phyloP scores from a whole-genome alignment of 2,888 invertebrate genomes.

The Epiblema foenella region DNA sequence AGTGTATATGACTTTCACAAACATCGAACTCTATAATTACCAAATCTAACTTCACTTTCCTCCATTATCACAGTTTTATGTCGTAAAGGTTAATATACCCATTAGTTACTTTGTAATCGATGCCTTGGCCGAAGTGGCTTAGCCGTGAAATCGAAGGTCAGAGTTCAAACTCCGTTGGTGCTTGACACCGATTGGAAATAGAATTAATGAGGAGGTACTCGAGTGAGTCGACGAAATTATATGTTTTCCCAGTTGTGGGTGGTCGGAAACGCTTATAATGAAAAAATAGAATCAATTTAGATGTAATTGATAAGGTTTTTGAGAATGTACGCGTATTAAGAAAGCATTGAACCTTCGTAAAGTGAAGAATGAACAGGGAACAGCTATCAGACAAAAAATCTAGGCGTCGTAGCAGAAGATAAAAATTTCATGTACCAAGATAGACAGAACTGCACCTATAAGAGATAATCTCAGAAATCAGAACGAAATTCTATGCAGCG shows the following conservation, averaged over 20 bases:
- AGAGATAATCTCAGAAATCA: background rate
- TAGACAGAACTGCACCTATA: background rate
- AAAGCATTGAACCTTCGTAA: no score
- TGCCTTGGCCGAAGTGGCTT: constrained; percentile 21
- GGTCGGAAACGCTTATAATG: constrained; percentile 7
- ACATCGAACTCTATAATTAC: no score
- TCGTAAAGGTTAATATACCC: constrained; percentile 18
- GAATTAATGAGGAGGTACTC: constrained; percentile 16
- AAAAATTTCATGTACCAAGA: no score
- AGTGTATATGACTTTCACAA: no score
- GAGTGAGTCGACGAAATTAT: constrained; percentile 28
- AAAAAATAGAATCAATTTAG: background rate
- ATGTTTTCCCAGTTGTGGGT: constrained; percentile 28
- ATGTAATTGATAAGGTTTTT: background rate
- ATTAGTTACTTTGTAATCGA: constrained; percentile 15
- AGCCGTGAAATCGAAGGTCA: constrained; percentile 30
- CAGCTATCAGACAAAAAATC: no score
- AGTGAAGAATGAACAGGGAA: no score
- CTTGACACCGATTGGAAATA: constrained; percentile 28
- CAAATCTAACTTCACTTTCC: constrained; percentile 5
- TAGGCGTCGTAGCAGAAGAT: no score
- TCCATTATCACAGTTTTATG: background rate
- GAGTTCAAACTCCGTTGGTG: constrained; percentile 23
- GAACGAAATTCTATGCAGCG: background rate
- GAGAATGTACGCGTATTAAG: background rate